Evolutionary conservation across 2,113 vertebrate genomes (phyloP).

Genomic region (Chaetops frenatus): DNA sequence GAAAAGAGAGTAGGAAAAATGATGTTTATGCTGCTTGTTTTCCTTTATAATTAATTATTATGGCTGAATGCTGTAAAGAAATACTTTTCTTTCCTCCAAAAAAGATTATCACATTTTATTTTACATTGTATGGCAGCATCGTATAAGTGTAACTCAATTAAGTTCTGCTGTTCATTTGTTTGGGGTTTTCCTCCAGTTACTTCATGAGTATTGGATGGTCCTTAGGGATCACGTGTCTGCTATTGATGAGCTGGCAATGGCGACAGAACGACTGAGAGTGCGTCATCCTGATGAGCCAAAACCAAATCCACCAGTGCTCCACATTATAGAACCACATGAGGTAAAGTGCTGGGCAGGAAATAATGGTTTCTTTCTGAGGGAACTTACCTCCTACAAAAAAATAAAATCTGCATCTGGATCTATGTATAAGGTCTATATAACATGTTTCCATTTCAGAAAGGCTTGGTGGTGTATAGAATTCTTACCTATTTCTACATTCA

Average conservation of each 20-base stretch:
- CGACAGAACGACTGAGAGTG: slow-evolving; percentile 89
- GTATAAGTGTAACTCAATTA: background rate
- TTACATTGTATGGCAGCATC: background rate
- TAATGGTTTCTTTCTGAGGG: background rate
- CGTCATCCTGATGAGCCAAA: slow-evolving; percentile 91
- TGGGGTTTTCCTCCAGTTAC: slow-evolving; percentile 71
- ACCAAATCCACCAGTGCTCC: slow-evolving; percentile 83
- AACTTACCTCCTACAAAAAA: background rate
- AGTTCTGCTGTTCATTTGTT: background rate
- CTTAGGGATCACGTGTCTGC: slow-evolving; percentile 94
- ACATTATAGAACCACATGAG: slow-evolving; percentile 97
- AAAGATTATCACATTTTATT: background rate
- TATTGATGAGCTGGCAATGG: slow-evolving; percentile 96
- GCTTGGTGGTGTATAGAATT: background rate
- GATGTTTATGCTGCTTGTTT: background rate
- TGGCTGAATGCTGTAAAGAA: background rate
- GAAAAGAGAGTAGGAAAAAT: background rate
- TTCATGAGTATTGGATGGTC: slow-evolving; percentile 98
- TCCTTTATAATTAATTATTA: background rate
- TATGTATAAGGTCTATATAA: background rate
- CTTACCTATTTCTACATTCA: background rate
- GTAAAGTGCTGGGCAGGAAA: slow-evolving; percentile 40
- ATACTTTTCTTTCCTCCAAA: background rate
- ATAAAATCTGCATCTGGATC: background rate
- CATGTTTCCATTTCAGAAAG: background rate